Percentiles rank a stretch among this genome's conserved stretches.
These are phyloP conservation scores for Papilio polyxenes DNA, from an alignment of 1,140 invertebrate genomes.

Conservation along the genomic window DNA sequence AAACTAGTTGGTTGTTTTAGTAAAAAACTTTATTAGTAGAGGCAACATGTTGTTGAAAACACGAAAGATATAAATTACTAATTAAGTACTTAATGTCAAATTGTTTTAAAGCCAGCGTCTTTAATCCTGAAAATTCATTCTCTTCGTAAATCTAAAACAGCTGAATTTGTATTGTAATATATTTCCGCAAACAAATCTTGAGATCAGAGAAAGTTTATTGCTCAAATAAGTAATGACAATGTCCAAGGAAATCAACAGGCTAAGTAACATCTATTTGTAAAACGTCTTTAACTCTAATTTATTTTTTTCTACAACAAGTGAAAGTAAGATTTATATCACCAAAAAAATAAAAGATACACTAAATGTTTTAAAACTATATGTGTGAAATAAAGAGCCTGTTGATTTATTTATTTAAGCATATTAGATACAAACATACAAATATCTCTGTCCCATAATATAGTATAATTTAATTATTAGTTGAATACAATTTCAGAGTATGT, in stretches of 20 bases:
- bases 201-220: neutral
- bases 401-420: neutral
- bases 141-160: too few relatives aligned
- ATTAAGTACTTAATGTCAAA: neutral
- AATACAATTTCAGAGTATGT: neutral
- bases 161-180: neutral
- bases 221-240: neutral
- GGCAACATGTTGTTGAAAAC: neutral
- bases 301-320: neutral
- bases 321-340: neutral
- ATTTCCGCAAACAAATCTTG: neutral
- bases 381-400: neutral
- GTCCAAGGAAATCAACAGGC: neutral
- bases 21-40: neutral
- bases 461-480: neutral
- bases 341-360: neutral
- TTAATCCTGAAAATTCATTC: neutral
- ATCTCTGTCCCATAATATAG: too few relatives aligned
- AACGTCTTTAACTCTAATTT: neutral
- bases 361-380: neutral
- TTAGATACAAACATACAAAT: too few relatives aligned
- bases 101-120: neutral
- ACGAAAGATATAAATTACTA: neutral
- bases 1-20: neutral
- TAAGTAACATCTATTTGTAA: conserved; percentile 21